These are phyloP conservation scores for Diarsia rubi DNA, from an alignment of 2,888 invertebrate species.

Conservation along the genomic window DNA sequence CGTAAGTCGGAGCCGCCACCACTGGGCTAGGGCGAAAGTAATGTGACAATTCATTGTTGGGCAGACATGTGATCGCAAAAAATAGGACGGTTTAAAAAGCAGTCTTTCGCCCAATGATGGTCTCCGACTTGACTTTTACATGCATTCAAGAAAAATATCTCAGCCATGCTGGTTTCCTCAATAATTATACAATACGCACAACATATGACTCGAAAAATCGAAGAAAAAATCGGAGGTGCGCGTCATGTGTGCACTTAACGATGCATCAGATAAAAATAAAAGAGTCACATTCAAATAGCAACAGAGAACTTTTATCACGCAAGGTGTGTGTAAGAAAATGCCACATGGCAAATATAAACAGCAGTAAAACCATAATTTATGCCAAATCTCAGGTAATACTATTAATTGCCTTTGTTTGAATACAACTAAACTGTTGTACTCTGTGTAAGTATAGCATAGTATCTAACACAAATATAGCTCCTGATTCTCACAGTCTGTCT, in stretches of 20 bases:
- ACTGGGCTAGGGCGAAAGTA: too few species aligned
- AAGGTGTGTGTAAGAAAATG: not conserved
- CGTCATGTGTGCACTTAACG: not conserved
- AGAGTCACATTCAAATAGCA: not conserved
- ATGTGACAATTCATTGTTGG: too few species aligned
- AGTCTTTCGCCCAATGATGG: too few species aligned
- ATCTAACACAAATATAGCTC: constrained; percentile 27
- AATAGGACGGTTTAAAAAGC: too few species aligned
- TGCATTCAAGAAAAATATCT: too few species aligned
- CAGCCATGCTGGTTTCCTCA: too few species aligned
- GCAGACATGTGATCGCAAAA: too few species aligned
- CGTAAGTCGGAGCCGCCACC: too few species aligned
- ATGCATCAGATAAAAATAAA: not conserved
- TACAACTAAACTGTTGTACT: not conserved
- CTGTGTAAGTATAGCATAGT: not conserved
- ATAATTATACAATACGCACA: too few species aligned
- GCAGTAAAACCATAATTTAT: constrained; percentile 38
- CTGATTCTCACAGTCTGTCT: not conserved
- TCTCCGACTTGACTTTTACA: too few species aligned
- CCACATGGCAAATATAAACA: constrained; percentile 17
- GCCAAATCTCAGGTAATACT: not conserved
- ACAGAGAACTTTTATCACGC: not conserved
- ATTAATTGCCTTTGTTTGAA: constrained; percentile 13
- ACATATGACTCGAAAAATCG: too few species aligned
- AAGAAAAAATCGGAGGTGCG: too few species aligned